These are phyloP conservation scores for Aeoliscus strigatus DNA, from an alignment of 2,797 vertebrate species.

Conservation along the genomic window DNA sequence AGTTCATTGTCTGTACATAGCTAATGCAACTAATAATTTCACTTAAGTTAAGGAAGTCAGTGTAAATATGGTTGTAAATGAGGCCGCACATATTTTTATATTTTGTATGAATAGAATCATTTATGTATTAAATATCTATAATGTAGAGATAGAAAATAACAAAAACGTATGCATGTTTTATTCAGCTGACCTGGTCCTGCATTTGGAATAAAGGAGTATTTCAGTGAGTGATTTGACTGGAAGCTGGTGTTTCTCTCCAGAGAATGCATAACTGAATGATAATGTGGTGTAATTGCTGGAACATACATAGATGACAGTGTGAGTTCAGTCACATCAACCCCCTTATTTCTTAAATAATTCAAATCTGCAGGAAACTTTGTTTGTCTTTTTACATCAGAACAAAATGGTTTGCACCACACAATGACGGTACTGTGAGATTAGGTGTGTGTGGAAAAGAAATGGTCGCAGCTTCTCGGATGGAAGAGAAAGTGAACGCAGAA, in stretches of 20 bases:
- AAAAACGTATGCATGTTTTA: conserved; percentile 71
- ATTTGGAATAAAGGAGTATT: conserved; percentile 77
- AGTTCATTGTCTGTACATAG: conserved; percentile 75
- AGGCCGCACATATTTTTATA: conserved; percentile 99
- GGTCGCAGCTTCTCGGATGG: too few relatives aligned
- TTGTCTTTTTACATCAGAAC: too few relatives aligned
- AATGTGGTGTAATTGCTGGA: too few relatives aligned
- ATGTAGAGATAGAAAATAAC: conserved; percentile 72
- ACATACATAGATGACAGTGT: too few relatives aligned
- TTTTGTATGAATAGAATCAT: conserved; percentile 97
- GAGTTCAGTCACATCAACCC: too few relatives aligned
- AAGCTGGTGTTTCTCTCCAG: conserved; percentile 38
- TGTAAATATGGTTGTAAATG: conserved; percentile 99
- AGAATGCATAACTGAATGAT: conserved; percentile 12
- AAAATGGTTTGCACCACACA: too few relatives aligned
- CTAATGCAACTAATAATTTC: conserved; percentile 75
- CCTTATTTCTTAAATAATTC: too few relatives aligned
- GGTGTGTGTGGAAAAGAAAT: too few relatives aligned
- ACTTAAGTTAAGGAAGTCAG: conserved; percentile 91
- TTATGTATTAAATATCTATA: conserved; percentile 85
- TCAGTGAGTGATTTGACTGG: conserved; percentile 58
- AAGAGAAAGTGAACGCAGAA: too few relatives aligned
- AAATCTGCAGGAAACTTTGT: too few relatives aligned
- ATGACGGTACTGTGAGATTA: too few relatives aligned
- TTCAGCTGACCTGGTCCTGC: conserved; percentile 71